phyloP scores from a whole-genome alignment of 92 coral and sea anemone genomes.

The Parazoanthus swiftii region DNA sequence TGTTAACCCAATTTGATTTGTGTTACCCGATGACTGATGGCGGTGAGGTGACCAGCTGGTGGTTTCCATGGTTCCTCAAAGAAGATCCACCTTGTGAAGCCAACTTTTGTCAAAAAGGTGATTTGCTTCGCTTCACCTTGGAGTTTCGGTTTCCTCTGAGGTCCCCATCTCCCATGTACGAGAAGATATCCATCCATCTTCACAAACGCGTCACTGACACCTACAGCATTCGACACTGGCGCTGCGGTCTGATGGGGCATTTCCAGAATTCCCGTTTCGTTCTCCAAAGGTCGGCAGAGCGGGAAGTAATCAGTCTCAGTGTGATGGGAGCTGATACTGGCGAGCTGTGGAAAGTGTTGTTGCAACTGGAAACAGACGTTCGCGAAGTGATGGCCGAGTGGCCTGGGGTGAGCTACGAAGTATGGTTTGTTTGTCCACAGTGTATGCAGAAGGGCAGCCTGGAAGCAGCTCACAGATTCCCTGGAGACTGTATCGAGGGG shows the following conservation, averaged over 20 bases:
- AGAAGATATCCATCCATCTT: constrained; percentile 54
- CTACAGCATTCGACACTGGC: constrained; percentile 62
- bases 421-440: constrained; percentile 70
- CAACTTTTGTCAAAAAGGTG: background rate
- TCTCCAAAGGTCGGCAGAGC: constrained; percentile 44
- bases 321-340: constrained; percentile 49
- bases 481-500: constrained; percentile 35
- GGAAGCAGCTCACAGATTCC: constrained; percentile 52
- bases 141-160: constrained; percentile 61
- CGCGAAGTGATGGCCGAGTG: constrained; percentile 48
- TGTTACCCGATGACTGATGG: constrained; percentile 47
- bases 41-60: constrained; percentile 39
- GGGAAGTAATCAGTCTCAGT: constrained; percentile 35
- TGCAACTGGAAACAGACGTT: constrained; percentile 42
- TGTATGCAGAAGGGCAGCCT: constrained; percentile 42
- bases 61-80: constrained; percentile 72
- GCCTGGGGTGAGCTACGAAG: constrained; percentile 62
- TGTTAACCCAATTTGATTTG: constrained; percentile 58
- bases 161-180: constrained; percentile 59
- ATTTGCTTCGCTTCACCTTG: constrained; percentile 38
- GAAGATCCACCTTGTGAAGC: constrained; percentile 24
- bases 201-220: constrained; percentile 54
- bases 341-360: constrained; percentile 59
- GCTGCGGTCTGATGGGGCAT: constrained; percentile 54
- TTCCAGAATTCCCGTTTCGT: constrained; percentile 40